Percentiles rank a stretch among this genome's conserved stretches.
phyloP scores from a whole-genome alignment of 2,888 invertebrate genomes.

The Arctia plantaginis region DNA sequence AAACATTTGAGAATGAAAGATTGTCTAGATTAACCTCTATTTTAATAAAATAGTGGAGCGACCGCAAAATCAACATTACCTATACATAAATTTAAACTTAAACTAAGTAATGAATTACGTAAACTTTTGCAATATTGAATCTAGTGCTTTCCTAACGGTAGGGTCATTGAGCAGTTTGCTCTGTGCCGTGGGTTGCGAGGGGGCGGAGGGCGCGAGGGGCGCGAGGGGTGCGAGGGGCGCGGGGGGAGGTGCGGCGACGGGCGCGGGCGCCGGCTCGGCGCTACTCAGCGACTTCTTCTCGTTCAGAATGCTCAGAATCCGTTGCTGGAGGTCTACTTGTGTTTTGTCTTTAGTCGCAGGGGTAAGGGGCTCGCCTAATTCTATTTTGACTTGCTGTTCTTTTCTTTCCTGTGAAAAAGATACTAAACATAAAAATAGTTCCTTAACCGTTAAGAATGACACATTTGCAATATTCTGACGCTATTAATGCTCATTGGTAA shows the following conservation, averaged over 20 bases:
- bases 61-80: neutral
- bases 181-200: conserved; percentile 62
- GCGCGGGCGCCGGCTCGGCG: conserved; percentile 52
- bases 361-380: conserved; percentile 89
- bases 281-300: conserved; percentile 84
- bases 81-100: conserved; percentile 5
- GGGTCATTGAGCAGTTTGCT: conserved; percentile 91
- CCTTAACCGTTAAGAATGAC: neutral
- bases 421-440: neutral
- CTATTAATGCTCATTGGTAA: neutral
- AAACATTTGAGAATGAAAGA: neutral
- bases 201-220: conserved; percentile 26
- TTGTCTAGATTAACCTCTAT: neutral
- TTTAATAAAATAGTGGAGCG: neutral
- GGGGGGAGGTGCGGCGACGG: conserved; percentile 58
- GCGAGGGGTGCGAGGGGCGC: conserved; percentile 52
- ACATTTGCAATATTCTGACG: neutral
- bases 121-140: conserved; percentile 87
- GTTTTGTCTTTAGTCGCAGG: conserved; percentile 80
- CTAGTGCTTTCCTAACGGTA: conserved; percentile 92
- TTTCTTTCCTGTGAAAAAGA: conserved; percentile 87
- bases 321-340: conserved; percentile 90
- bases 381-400: conserved; percentile 91
- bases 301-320: conserved; percentile 92
- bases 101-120: conserved; percentile 42